Evolutionary conservation across 2,113 vertebrate species (phyloP).

Genomic region (Bujurquina vittata): DNA sequence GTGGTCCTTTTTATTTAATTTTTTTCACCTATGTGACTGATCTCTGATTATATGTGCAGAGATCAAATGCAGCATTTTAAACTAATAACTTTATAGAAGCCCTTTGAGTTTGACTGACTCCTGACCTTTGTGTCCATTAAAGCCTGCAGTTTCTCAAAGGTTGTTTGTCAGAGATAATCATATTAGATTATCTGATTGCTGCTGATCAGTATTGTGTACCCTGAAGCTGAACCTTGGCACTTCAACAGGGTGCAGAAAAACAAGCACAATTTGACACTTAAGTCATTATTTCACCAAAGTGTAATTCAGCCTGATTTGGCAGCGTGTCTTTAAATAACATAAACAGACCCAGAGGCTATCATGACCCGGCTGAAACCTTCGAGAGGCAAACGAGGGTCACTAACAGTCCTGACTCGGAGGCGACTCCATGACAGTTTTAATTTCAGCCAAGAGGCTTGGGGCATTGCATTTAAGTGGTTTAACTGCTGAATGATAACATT

Average conservation of each 20-base stretch:
- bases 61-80: not conserved
- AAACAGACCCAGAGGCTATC: constrained; percentile 1
- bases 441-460: not conserved
- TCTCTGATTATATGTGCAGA: not conserved
- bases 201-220: not conserved
- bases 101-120: not conserved
- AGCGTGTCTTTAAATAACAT: constrained; percentile 2
- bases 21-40: not conserved
- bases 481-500: constrained; percentile 10
- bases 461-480: not conserved
- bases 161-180: not conserved
- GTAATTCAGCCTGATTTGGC: not conserved
- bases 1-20: not conserved
- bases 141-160: constrained; percentile 1
- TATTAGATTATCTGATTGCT: constrained; percentile 5
- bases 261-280: constrained; percentile 5
- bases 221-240: not conserved
- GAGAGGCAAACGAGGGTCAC: not conserved
- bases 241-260: not conserved
- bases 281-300: not conserved
- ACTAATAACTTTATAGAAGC: not conserved
- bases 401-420: not conserved
- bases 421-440: constrained; percentile 1
- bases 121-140: not conserved
- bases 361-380: not conserved